phyloP scores from a whole-genome alignment of 1,140 invertebrate genomes.

The Dinoponera quadriceps region DNA sequence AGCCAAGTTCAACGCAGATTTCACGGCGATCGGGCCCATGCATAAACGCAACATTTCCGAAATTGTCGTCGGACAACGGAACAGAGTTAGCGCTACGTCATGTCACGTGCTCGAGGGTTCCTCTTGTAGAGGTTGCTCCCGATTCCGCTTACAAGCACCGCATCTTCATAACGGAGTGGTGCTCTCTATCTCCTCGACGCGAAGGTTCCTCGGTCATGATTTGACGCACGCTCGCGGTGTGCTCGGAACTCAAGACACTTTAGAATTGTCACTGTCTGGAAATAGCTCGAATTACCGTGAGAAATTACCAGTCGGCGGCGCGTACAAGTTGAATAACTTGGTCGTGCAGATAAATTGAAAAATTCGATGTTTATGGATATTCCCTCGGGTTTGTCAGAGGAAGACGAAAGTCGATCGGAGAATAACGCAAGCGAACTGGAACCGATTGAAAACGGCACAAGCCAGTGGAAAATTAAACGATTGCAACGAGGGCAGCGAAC shows the following conservation, averaged over 20 bases:
- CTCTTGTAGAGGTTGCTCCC: slow-evolving; percentile 69
- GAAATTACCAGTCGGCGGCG: not conserved
- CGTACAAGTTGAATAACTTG: not conserved
- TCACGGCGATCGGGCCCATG: not conserved
- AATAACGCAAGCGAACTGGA: not conserved
- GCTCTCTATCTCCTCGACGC: slow-evolving; percentile 64
- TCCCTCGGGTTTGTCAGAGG: not conserved
- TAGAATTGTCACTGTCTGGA: not conserved
- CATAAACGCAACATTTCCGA: slow-evolving; percentile 35
- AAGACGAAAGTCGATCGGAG: not conserved
- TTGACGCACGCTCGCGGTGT: not conserved
- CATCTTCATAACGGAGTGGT: slow-evolving; percentile 26
- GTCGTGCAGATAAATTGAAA: not conserved
- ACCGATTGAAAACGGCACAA: not conserved
- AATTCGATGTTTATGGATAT: not conserved
- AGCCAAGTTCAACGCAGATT: slow-evolving; percentile 4
- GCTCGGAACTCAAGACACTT: slow-evolving; percentile 26
- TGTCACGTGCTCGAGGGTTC: slow-evolving; percentile 75
- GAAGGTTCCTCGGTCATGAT: slow-evolving; percentile 39
- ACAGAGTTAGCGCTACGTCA: slow-evolving; percentile 60
- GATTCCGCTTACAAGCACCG: slow-evolving; percentile 55
- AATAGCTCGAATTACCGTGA: not conserved
- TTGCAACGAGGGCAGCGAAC: too few relatives aligned
- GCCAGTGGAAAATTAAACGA: not conserved
- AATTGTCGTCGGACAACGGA: slow-evolving; percentile 27